Base-by-base conservation (phyloP, 2,113 vertebrate species). In the Climacteris rufus region DNA sequence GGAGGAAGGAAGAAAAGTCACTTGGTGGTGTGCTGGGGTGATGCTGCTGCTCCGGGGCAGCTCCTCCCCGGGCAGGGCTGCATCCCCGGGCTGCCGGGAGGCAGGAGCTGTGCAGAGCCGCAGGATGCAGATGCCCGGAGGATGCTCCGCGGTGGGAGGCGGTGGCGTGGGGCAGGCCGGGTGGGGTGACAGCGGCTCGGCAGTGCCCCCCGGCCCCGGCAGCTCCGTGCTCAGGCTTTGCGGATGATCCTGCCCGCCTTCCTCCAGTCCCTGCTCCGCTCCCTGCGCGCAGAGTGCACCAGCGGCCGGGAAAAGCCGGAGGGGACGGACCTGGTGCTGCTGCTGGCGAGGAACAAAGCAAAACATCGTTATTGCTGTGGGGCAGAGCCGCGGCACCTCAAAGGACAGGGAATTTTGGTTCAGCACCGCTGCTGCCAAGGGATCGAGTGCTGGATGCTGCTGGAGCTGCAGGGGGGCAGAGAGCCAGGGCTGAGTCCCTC, bases 181-280 rank as follows among this genome's bases (percentile, higher is more conserved):
- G 13, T 47, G 63, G 47, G 78, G n/a, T 19, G 49, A 50, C 6
- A 50, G 72, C 23, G 47, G 47, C 72, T 53, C 88, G 8, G 57
- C 11, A 17, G 9, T 10, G 8, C 45, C 63, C 54, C 69, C 27
- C 56, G 3, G 45, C 50, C 19, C 42, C 14, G 1, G 13, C 31
- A 13, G 50, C 6, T 18, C 45, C 31, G 3, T 7, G 35, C 54
- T 97, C 95, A 98, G 0, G 98, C 98, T 95, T 99, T 99, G 40
- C 99, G 98, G 71, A 99, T 97, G 37, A 99, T 98, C 63, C 98
- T 97, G 2, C 98, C 96, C 0, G 97, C 96, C 93, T 99, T 99
- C 96, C 98, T 97, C 97, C 97, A 98, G 95, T 98, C 98, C 45
- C 97, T 82, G 74, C 57, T 57, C 75, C 97, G 83, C 87, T 97